These are phyloP conservation scores for Erinaceus europaeus DNA, from an alignment of 2,113 vertebrate genomes.

Conservation along the genomic window DNA sequence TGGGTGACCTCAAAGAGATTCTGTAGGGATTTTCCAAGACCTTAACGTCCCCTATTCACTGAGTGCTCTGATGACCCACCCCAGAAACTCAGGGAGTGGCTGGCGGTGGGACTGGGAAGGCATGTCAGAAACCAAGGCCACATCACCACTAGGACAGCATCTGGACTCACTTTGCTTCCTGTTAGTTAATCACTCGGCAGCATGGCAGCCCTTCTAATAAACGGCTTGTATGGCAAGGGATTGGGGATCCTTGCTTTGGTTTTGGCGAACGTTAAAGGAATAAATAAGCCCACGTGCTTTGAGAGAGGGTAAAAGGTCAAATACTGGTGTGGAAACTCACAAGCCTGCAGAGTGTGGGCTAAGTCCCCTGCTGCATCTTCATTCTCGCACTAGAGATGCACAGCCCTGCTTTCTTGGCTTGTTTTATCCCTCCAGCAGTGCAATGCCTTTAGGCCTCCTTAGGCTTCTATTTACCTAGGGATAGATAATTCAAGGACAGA, in stretches of 20 bases:
- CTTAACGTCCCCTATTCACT: neutral
- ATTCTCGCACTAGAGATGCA: neutral
- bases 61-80: neutral
- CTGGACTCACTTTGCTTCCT: slow-evolving; percentile 15
- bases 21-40: neutral
- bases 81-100: neutral
- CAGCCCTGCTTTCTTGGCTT: neutral
- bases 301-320: neutral
- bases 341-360: neutral
- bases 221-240: slow-evolving; percentile 25
- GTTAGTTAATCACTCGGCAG: neutral
- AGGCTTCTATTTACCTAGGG: neutral
- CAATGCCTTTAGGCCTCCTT: neutral
- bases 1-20: neutral
- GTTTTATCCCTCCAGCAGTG: too few relatives aligned
- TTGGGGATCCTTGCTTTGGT: slow-evolving; percentile 25
- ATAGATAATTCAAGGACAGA: slow-evolving; percentile 42
- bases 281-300: neutral
- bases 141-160: neutral
- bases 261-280: neutral
- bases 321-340: neutral
- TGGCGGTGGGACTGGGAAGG: neutral
- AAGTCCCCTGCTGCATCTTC: neutral
- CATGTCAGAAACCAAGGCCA: neutral
- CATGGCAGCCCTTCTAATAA: too few relatives aligned